These are phyloP conservation scores for Gyrodactylus bullatarudis DNA, from an alignment of 1,140 invertebrate genomes.

Conservation along the genomic window DNA sequence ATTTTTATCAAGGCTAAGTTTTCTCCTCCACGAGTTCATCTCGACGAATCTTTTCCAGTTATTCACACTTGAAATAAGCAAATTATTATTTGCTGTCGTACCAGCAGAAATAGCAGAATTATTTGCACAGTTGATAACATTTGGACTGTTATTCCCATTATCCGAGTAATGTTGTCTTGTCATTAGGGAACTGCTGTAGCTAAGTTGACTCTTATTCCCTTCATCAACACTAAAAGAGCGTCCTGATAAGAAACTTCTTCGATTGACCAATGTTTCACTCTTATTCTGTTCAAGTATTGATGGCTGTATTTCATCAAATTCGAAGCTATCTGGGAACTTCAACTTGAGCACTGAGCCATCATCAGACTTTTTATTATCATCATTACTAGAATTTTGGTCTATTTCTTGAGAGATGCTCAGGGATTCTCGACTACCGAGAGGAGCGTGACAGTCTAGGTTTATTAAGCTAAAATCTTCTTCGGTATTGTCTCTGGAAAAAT, in stretches of 20 bases:
- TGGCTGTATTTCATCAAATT: not conserved
- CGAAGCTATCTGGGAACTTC: not conserved
- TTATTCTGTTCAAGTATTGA: not conserved
- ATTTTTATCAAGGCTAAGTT: not conserved
- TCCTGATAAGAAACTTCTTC: not conserved
- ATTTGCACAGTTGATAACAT: no score
- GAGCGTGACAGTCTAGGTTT: not conserved
- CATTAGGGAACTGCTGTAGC: no score
- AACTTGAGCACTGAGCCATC: not conserved
- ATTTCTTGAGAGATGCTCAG: not conserved
- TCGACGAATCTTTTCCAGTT: not conserved
- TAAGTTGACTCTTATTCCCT: not conserved
- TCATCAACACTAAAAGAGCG: not conserved
- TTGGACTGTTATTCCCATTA: no score
- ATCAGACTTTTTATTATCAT: not conserved
- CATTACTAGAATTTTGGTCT: not conserved
- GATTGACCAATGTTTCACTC: not conserved
- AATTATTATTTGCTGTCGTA: not conserved
- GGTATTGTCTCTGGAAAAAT: not conserved
- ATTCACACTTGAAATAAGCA: not conserved
- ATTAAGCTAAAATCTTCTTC: not conserved
- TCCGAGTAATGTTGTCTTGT: no score
- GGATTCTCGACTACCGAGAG: not conserved
- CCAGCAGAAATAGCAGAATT: no score
- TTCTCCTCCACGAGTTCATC: not conserved